These are phyloP conservation scores for Orestias chungarensis DNA, from an alignment of 2,797 vertebrate species.

Conservation along the genomic window DNA sequence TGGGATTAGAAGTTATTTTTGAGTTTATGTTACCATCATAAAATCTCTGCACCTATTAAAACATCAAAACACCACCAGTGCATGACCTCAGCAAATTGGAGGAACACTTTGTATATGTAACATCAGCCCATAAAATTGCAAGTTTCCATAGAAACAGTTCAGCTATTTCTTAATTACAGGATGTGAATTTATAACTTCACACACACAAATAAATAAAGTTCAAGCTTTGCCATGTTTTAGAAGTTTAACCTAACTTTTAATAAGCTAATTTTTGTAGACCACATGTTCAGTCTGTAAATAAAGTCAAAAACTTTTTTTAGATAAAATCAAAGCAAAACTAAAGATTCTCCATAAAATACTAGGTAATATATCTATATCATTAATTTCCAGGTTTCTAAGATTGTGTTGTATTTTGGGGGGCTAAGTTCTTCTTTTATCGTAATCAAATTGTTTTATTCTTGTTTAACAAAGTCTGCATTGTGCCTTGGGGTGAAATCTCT, in stretches of 20 bases:
- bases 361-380: background rate
- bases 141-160: slow-evolving; percentile 68
- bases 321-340: background rate
- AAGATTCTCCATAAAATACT: background rate
- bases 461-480: too few relatives aligned
- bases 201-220: slow-evolving; percentile 3
- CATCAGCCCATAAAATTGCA: slow-evolving; percentile 28
- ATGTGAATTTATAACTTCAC: slow-evolving; percentile 19
- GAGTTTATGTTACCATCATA: slow-evolving; percentile 10
- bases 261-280: slow-evolving; percentile 9
- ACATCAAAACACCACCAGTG: slow-evolving; percentile 42
- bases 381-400: background rate
- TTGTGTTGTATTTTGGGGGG: background rate
- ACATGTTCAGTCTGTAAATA: background rate
- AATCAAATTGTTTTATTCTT: background rate
- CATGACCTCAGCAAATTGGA: slow-evolving; percentile 24
- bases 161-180: slow-evolving; percentile 55
- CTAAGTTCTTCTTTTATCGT: background rate
- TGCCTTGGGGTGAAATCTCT: too few relatives aligned
- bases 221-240: slow-evolving; percentile 6
- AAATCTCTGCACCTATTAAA: slow-evolving; percentile 37
- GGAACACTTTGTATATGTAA: slow-evolving; percentile 25
- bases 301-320: background rate
- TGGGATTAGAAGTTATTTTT: slow-evolving; percentile 28
- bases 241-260: slow-evolving; percentile 30